phyloP scores from a whole-genome alignment of 2,888 invertebrate species.

The Drosophila pseudotalamancana region DNA sequence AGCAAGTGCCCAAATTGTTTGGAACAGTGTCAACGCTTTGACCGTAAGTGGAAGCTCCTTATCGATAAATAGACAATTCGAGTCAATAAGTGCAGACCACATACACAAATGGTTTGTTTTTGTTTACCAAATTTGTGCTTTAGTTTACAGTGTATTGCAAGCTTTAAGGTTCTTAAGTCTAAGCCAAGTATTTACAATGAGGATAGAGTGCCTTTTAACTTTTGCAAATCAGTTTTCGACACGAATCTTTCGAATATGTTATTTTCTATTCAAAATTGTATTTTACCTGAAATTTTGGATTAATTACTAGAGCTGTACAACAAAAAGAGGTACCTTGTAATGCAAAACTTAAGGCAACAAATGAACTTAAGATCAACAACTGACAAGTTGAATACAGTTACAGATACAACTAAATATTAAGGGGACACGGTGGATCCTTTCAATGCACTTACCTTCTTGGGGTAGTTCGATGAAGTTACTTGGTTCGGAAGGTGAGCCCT shows the following conservation, averaged over 20 bases:
- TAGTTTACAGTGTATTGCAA: neutral
- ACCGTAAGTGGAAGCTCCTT: no score
- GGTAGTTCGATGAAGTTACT: conserved; percentile 96
- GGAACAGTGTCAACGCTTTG: no score
- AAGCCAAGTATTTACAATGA: neutral
- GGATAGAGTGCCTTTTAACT: neutral
- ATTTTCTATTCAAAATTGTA: no score
- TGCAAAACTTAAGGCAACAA: neutral
- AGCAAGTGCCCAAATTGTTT: no score
- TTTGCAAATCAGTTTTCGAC: neutral
- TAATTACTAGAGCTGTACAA: no score
- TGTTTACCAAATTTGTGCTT: no score
- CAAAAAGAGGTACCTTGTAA: neutral
- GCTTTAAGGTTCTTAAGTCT: neutral
- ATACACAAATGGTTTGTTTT: no score
- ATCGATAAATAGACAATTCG: no score
- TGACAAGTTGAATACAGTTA: neutral
- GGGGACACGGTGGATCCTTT: neutral
- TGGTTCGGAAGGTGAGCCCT: conserved; percentile 95
- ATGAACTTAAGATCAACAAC: neutral
- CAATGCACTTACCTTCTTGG: conserved; percentile 94
- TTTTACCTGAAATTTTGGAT: no score
- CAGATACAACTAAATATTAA: neutral
- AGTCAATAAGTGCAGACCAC: no score
- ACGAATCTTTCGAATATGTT: neutral